A percentile compares a stretch with the other conserved stretches of the same genome.
Conservation (phyloP, 2,888 invertebrate species). For the Plagodis pulveraria region DNA sequence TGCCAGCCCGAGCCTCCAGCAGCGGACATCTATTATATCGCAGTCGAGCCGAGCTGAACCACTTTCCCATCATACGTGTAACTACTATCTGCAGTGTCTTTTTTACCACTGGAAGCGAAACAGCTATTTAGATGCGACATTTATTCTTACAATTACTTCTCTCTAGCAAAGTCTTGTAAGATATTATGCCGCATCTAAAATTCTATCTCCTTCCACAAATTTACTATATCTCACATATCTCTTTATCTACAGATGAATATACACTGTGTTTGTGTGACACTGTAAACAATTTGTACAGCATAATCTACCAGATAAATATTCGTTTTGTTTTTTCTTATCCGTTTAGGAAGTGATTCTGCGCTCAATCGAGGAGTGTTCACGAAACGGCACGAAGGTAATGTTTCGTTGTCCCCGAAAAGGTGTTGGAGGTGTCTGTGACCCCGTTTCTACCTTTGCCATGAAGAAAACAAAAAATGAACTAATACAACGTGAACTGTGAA, state of each 20-base stretch:
- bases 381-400: slow-evolving; percentile 75
- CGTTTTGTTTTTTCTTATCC: slow-evolving; percentile 52
- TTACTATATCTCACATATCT: slow-evolving; percentile 21
- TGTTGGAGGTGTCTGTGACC: slow-evolving; percentile 29
- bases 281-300: slow-evolving; percentile 79
- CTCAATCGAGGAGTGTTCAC: slow-evolving; percentile 62
- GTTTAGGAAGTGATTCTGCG: slow-evolving; percentile 64
- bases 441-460: slow-evolving; percentile 20
- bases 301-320: slow-evolving; percentile 34
- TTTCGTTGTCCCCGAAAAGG: slow-evolving; percentile 16
- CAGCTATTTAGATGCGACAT: slow-evolving; percentile 18
- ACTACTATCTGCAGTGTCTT: slow-evolving; percentile 59
- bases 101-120: slow-evolving; percentile 12
- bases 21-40: slow-evolving; percentile 90
- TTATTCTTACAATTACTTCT: not conserved
- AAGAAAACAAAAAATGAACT: slow-evolving; percentile 21
- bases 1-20: slow-evolving; percentile 80
- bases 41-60: slow-evolving; percentile 90
- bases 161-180: not conserved
- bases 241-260: slow-evolving; percentile 46
- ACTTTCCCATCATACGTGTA: slow-evolving; percentile 96
- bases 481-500: slow-evolving; percentile 27
- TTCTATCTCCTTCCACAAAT: slow-evolving; percentile 1
- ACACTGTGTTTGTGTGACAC: slow-evolving; percentile 52
- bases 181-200: slow-evolving; percentile 15